phyloP scores from a whole-genome alignment of 2,797 vertebrate genomes.

The Crypturellus tataupa region DNA sequence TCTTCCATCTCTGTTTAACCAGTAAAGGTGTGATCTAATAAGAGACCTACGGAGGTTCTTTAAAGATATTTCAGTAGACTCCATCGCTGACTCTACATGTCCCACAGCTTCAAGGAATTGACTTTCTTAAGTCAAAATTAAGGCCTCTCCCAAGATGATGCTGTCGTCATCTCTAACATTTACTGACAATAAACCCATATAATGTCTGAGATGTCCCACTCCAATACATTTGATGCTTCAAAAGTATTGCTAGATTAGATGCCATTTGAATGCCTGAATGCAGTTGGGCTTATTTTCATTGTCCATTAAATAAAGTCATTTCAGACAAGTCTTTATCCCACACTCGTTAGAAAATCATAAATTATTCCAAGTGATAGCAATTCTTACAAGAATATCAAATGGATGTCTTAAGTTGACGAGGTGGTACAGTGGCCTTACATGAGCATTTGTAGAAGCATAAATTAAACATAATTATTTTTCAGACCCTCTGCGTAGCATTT shows the following conservation, averaged over 20 bases:
- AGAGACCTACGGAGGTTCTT: background rate
- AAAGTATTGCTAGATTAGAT: slow-evolving; percentile 15
- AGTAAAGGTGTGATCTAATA: slow-evolving; percentile 17
- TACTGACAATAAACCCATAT: background rate
- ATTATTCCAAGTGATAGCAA: background rate
- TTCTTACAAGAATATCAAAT: background rate
- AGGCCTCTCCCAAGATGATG: slow-evolving; percentile 26
- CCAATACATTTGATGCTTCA: background rate
- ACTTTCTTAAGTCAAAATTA: slow-evolving; percentile 16
- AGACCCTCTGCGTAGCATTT: background rate
- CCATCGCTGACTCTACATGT: background rate
- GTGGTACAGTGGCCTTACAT: background rate
- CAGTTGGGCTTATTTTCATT: background rate
- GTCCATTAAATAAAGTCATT: background rate
- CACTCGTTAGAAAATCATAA: background rate
- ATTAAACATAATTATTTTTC: background rate
- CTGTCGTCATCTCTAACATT: background rate
- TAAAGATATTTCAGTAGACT: slow-evolving; percentile 21
- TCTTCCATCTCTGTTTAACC: slow-evolving; percentile 49
- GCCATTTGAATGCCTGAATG: background rate
- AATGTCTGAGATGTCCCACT: background rate
- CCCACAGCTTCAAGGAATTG: background rate
- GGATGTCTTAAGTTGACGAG: background rate
- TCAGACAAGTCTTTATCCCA: background rate
- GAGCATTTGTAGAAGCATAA: background rate